phyloP scores from a whole-genome alignment of 2,113 vertebrate genomes.

The Eretmochelys imbricata region DNA sequence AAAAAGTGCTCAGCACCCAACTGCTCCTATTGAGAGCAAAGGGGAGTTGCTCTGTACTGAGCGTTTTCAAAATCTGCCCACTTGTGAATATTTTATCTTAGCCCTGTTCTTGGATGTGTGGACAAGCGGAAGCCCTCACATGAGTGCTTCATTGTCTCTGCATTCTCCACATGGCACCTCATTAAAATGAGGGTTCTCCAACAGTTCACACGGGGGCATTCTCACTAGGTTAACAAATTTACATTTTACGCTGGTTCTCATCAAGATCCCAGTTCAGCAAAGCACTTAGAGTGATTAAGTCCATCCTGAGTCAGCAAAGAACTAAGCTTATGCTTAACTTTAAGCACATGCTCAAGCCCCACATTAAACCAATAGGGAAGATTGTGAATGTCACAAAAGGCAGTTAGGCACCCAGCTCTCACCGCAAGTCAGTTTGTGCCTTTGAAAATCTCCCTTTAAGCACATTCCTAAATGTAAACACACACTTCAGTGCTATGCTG shows the following conservation, averaged over 20 bases:
- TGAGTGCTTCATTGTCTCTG: neutral
- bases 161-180: neutral
- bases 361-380: neutral
- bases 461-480: neutral
- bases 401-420: neutral
- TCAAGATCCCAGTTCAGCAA: neutral
- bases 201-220: neutral
- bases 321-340: neutral
- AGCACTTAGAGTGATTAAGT: neutral
- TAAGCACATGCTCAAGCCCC: neutral
- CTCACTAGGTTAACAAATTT: neutral
- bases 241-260: neutral
- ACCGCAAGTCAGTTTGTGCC: neutral
- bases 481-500: neutral
- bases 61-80: too few species aligned
- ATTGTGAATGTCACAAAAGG: neutral
- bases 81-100: too few species aligned
- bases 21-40: neutral
- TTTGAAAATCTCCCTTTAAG: conserved; percentile 20
- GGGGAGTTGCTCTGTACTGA: neutral
- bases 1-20: neutral
- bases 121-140: neutral
- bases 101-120: neutral
- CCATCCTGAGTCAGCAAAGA: neutral
- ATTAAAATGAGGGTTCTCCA: neutral